phyloP scores from a whole-genome alignment of 2,888 invertebrate species.

The Drymonia ruficornis region DNA sequence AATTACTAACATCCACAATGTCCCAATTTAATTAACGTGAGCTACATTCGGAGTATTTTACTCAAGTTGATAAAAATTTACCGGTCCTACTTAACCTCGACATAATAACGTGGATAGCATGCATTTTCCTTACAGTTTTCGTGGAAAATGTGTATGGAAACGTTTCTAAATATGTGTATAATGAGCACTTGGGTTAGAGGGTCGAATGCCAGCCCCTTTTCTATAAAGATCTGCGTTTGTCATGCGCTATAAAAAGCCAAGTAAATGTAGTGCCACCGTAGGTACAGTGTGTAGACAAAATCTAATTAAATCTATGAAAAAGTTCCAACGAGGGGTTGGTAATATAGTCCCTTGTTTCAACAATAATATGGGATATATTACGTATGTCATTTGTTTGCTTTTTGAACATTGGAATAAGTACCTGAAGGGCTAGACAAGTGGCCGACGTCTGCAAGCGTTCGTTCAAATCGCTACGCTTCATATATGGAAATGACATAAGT shows the following conservation, averaged over 20 bases:
- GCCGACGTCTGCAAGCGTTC: no score
- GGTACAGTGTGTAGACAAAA: constrained; percentile 16
- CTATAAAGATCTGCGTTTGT: constrained; percentile 26
- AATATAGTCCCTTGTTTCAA: no score
- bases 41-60: neutral
- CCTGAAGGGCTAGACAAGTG: no score
- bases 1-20: neutral
- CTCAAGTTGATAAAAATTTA: neutral
- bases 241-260: constrained; percentile 27
- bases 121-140: constrained; percentile 1
- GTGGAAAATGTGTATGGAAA: constrained; percentile 5
- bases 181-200: constrained; percentile 8
- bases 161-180: constrained; percentile 2
- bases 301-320: no score
- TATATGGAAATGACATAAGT: no score
- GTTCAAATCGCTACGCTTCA: no score
- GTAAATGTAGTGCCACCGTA: constrained; percentile 25
- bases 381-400: no score
- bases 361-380: no score
- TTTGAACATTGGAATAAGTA: no score
- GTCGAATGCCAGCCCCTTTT: constrained; percentile 21
- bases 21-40: neutral
- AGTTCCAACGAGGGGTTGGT: no score
- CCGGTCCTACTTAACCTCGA: constrained; percentile 1
- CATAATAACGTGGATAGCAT: neutral